A percentile compares a stretch with the other conserved stretches of the same genome.
These are phyloP conservation scores for Delia radicum DNA, from an alignment of 1,140 invertebrate species.

Conservation along the genomic window DNA sequence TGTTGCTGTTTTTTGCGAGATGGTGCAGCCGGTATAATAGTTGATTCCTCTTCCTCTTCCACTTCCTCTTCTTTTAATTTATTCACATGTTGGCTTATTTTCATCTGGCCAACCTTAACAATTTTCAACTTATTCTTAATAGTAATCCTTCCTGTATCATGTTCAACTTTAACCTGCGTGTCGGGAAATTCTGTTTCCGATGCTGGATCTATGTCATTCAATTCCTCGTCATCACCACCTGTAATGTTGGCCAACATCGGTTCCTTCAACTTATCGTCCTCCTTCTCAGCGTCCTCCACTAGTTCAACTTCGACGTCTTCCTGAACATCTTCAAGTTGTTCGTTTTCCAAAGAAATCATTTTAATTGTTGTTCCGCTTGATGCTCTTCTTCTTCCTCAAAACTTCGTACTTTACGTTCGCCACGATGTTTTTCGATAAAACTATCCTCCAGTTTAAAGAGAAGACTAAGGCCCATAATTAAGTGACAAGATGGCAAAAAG, in stretches of 20 bases:
- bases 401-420: slow-evolving; percentile 66
- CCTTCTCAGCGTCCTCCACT: slow-evolving; percentile 21
- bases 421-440: slow-evolving; percentile 68
- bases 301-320: slow-evolving; percentile 33
- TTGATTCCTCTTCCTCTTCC: slow-evolving; percentile 38
- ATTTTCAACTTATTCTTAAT: slow-evolving; percentile 39
- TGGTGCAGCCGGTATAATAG: slow-evolving; percentile 45
- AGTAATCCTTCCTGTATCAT: slow-evolving; percentile 59
- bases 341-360: slow-evolving; percentile 30
- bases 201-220: slow-evolving; percentile 3
- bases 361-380: slow-evolving; percentile 33
- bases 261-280: too few species aligned
- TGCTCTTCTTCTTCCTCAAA: slow-evolving; percentile 61
- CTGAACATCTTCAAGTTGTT: slow-evolving; percentile 32
- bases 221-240: slow-evolving; percentile 33
- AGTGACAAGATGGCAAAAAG: slow-evolving; percentile 86
- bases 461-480: slow-evolving; percentile 92
- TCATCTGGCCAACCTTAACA: background rate
- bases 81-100: background rate
- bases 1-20: slow-evolving; percentile 45
- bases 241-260: too few species aligned
- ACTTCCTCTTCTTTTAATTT: background rate
- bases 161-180: slow-evolving; percentile 69
- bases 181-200: slow-evolving; percentile 60
- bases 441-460: slow-evolving; percentile 84